Evolutionary conservation across 1,140 invertebrate species (phyloP), one percentile per base, ranked within the genome.

Genomic region (Mylabris phalerata): DNA sequence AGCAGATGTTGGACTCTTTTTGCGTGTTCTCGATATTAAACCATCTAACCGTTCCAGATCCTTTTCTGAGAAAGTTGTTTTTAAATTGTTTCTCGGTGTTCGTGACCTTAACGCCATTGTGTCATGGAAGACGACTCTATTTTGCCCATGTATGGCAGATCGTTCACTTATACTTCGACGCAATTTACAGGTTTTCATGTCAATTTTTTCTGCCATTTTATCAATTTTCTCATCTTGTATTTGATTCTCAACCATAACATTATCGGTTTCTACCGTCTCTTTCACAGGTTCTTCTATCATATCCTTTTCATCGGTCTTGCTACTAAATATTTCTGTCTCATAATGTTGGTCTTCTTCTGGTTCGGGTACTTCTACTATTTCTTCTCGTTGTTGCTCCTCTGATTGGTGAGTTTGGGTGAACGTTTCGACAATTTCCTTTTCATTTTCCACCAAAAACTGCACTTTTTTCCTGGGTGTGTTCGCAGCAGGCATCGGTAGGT

Each of bases 31-130:
- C 66, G 45, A 62, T 65, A 51, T 74, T 64, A 73, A 74, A 69
- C 68, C 77, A 73, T 75, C 79, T 70, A 73, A 73, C 73, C 72
- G 77, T 70, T 78, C 77, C 1, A 80, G 56, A 54, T 72, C 72
- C 32, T 66, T 43, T 47, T 62, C 60, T 5, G 62, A 60, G 43
- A 73, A 72, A 46, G 59, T 47, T 41, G 67, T 65, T 41, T 80
- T 78, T 41, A 79, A 78, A 71, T 83, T 80, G 45, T 74, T 77
- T 68, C 80, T 73, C 65, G 78, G 81, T 61, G 77, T 77, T 67
- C 80, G 82, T n/a, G 83, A 76, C 63, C 86, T 80, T 58, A 91
- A 75, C 13, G 88, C 83, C 87, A 90, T 91, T 11, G 88, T 90
- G 68, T 92, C 81, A 76, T 82, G 76, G 75, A 87, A 85, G 71